Evolutionary conservation across 2,888 invertebrate genomes (phyloP).

Genomic region (Leucozona laternaria): DNA sequence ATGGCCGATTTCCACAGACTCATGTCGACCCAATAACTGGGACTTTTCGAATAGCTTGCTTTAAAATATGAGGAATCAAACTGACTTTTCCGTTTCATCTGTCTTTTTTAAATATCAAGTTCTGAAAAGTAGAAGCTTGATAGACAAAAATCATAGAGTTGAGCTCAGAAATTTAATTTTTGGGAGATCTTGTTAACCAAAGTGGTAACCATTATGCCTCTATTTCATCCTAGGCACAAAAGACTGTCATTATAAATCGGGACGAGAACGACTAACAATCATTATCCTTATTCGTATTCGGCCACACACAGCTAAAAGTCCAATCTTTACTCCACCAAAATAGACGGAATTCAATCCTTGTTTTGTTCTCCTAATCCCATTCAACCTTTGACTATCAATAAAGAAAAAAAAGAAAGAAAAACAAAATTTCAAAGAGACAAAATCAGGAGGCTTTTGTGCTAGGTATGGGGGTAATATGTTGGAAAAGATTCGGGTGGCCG

Average conservation of each 20-base stretch:
- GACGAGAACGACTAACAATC: slow-evolving; percentile 60
- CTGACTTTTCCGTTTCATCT: no score
- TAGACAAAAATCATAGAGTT: no score
- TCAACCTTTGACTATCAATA: slow-evolving; percentile 55
- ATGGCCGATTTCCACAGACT: no score
- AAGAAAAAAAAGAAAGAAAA: slow-evolving; percentile 7
- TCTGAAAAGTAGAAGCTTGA: no score
- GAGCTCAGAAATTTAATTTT: no score
- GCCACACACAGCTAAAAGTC: slow-evolving; percentile 30
- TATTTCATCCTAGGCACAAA: slow-evolving; percentile 37
- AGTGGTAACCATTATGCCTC: neutral
- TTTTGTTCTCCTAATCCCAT: slow-evolving; percentile 62
- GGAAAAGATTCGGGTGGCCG: slow-evolving; percentile 20
- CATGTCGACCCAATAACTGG: no score
- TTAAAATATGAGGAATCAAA: no score
- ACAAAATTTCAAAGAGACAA: slow-evolving; percentile 51
- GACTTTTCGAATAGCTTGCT: no score
- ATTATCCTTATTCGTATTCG: slow-evolving; percentile 59
- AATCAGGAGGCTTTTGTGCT: slow-evolving; percentile 41
- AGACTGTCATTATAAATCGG: slow-evolving; percentile 59
- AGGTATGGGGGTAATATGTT: neutral
- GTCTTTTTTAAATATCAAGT: no score
- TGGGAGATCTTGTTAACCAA: no score
- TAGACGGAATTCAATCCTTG: slow-evolving; percentile 56
- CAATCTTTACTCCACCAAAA: slow-evolving; percentile 7